Conservation (phyloP, 2,113 vertebrate genomes). For the Coptodon rendalli region DNA sequence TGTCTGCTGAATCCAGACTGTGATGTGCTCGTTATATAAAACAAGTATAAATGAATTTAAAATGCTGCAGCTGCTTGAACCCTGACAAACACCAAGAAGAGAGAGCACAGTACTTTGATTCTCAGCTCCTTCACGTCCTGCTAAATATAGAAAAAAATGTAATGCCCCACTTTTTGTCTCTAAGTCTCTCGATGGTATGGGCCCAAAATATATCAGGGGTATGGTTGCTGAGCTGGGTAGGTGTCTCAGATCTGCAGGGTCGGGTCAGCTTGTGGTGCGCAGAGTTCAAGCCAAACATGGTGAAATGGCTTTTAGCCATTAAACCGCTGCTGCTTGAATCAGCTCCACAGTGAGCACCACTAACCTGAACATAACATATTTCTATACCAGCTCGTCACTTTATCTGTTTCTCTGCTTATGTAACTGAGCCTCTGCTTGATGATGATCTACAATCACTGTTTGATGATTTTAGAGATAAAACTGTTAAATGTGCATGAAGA, state of each 20-base stretch:
- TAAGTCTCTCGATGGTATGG: background rate
- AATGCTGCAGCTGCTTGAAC: background rate
- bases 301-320: background rate
- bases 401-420: background rate
- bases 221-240: background rate
- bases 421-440: fast-evolving
- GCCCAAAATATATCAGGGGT: background rate
- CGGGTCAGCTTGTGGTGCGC: background rate
- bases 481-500: background rate
- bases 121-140: background rate
- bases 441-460: background rate
- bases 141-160: background rate
- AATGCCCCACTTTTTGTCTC: background rate
- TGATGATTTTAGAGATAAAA: background rate
- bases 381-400: background rate
- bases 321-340: background rate
- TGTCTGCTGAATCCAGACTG: background rate
- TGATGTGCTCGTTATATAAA: background rate
- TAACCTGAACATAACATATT: background rate
- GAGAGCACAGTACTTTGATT: background rate
- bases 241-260: background rate
- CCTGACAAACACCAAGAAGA: background rate
- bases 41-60: background rate
- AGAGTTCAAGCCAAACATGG: background rate
- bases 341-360: background rate